Base-by-base conservation (phyloP, 2,888 invertebrate genomes). In the Falcaria lacertinaria region DNA sequence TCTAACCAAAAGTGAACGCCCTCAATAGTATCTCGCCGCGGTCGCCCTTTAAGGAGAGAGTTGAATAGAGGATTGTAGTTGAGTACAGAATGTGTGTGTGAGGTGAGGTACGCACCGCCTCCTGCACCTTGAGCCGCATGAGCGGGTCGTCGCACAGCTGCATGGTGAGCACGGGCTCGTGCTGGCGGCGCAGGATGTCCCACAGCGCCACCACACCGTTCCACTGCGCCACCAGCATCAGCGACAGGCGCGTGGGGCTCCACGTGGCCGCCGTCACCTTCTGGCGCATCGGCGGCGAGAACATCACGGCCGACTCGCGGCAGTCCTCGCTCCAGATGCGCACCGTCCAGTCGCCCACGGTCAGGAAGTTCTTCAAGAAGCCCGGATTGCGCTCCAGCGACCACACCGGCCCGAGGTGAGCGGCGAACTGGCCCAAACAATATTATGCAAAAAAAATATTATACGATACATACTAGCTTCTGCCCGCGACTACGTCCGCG, bases 241-340 rank as follows among this genome's bases (percentile, higher is more conserved):
- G 92, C 0, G 97, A 97, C 45, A 94, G 92, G n/a, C n/a, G n/a
- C 0, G 94, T 93, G 16, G 95, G 95, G 73, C 96, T 96, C 97
- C 97, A 97, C 32, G 93, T 92, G 2, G 94, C 96, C 63, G 93
- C 93, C 0, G 94, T 94, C 47, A 96, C 66, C 69, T 91, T 88
- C 6, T 92, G 89, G 13, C 91, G 90, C 57, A 91, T 91, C 58
- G 90, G 91, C 61, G 92, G 91, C 8, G 97, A 96, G 97, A 97
- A 97, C 74, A 97, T 92, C 37, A 98, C 94, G 6, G 96, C 92
- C 35, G 97, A 96, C 73, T 98, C 98, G 47, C 93, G 92, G 69
- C 97, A 97, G 70, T 98, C 98, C 80, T 98, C 98, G 2, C 97
- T 96, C 97, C 97, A 98, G 57, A 98, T 94, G 57, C 94, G 91